These are phyloP conservation scores for Parasteatoda lunata DNA, from an alignment of 2,888 invertebrate species.

Conservation along the genomic window DNA sequence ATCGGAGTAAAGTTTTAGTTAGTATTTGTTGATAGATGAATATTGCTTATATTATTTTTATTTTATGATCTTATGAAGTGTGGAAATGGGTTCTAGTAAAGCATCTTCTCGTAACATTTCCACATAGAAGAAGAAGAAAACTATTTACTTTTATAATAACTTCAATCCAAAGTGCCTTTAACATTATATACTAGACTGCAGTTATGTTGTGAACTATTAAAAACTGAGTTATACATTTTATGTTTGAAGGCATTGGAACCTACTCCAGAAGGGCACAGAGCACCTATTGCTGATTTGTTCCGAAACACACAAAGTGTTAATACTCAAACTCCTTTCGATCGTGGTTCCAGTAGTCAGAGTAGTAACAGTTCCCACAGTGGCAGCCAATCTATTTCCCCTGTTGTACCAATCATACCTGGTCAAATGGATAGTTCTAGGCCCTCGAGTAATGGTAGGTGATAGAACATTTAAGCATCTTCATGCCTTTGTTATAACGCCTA, in stretches of 20 bases:
- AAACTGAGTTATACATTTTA: too few relatives aligned
- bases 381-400: conserved; percentile 79
- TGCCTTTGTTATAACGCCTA: neutral
- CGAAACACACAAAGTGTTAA: conserved; percentile 80
- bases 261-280: conserved; percentile 89
- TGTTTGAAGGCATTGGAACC: conserved; percentile 77
- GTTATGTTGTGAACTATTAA: too few relatives aligned
- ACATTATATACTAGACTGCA: too few relatives aligned
- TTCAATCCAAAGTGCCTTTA: too few relatives aligned
- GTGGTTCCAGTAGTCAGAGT: conserved; percentile 70
- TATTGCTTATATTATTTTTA: too few relatives aligned
- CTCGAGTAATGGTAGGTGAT: conserved; percentile 75
- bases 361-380: conserved; percentile 71
- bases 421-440: conserved; percentile 79
- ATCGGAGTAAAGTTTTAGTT: too few relatives aligned
- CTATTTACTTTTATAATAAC: too few relatives aligned
- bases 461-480: neutral
- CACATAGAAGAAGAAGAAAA: too few relatives aligned
- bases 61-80: too few relatives aligned
- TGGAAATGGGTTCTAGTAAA: too few relatives aligned
- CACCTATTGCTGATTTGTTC: conserved; percentile 86
- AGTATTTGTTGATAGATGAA: too few relatives aligned
- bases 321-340: conserved; percentile 85
- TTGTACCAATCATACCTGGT: conserved; percentile 77
- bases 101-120: too few relatives aligned